Percentiles rank a stretch among this genome's conserved stretches.
Evolutionary conservation across 2,888 invertebrate genomes (phyloP).

Genomic region (Melinaea marsaeus): DNA sequence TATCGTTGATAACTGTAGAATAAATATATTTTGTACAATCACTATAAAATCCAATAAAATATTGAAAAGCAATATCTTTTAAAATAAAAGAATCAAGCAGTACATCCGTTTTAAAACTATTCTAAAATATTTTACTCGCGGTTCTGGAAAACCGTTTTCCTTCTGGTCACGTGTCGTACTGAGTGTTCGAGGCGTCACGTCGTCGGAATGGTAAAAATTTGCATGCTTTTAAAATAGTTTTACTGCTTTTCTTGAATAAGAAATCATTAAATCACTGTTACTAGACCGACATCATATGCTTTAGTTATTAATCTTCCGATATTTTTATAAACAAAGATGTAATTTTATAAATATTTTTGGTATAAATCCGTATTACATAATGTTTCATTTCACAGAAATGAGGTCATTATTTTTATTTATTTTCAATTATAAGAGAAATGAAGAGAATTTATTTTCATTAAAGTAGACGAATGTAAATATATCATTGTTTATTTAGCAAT

Average conservation of each 20-base stretch:
- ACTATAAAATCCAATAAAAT: neutral
- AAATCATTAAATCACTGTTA: neutral
- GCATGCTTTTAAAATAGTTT: constrained; percentile 1
- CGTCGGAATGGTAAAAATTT: neutral
- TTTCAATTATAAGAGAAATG: neutral
- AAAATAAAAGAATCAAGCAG: neutral
- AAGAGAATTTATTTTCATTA: neutral
- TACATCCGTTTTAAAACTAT: neutral
- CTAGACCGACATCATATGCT: too few species aligned
- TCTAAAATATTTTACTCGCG: constrained; percentile 6
- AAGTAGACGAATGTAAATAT: neutral
- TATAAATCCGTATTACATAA: neutral
- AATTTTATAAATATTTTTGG: too few species aligned
- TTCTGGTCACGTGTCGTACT: constrained; percentile 6
- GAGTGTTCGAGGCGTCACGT: constrained; percentile 2
- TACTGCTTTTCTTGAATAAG: neutral
- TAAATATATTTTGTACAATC: neutral
- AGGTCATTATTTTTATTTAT: constrained; percentile 1
- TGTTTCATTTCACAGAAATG: neutral
- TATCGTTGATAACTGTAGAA: neutral
- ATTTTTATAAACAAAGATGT: too few species aligned
- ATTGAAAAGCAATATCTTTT: neutral
- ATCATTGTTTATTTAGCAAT: neutral
- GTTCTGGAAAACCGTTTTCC: constrained; percentile 4
- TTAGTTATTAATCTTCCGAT: too few species aligned